Evolutionary conservation across 2,888 invertebrate species (phyloP).

Genomic region (Plebejus argus): DNA sequence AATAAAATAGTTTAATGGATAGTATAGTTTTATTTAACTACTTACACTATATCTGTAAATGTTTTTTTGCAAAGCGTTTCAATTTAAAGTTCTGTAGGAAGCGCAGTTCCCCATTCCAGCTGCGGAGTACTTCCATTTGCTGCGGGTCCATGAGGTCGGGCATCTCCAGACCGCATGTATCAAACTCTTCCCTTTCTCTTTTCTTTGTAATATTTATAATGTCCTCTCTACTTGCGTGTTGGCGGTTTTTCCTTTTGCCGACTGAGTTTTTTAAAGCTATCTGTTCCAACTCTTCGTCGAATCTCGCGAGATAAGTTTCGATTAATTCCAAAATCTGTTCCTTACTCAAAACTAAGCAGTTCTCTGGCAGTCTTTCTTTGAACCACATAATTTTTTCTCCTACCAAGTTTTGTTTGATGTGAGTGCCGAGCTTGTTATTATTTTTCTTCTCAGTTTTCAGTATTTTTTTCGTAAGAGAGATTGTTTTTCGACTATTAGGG

Average conservation of each 20-base stretch:
- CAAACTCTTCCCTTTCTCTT: slow-evolving; percentile 87
- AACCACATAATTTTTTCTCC: slow-evolving; percentile 92
- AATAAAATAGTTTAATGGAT: slow-evolving; percentile 46
- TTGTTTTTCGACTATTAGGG: slow-evolving; percentile 92
- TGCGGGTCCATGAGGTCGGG: slow-evolving; percentile 83
- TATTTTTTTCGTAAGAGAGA: slow-evolving; percentile 85
- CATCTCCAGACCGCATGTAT: slow-evolving; percentile 89
- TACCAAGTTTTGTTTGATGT: slow-evolving; percentile 86
- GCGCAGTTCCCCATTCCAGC: slow-evolving; percentile 85
- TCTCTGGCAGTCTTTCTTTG: slow-evolving; percentile 82
- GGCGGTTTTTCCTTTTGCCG: slow-evolving; percentile 86
- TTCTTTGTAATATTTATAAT: slow-evolving; percentile 88
- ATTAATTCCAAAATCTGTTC: slow-evolving; percentile 82
- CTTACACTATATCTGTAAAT: slow-evolving; percentile 40
- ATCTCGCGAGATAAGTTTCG: slow-evolving; percentile 76
- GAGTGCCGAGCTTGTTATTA: slow-evolving; percentile 83
- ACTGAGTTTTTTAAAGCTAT: slow-evolving; percentile 89
- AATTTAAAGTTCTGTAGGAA: slow-evolving; percentile 85
- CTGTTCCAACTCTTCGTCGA: slow-evolving; percentile 89
- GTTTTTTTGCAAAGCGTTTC: slow-evolving; percentile 77
- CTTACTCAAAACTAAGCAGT: slow-evolving; percentile 77
- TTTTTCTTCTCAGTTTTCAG: slow-evolving; percentile 83
- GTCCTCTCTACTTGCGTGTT: slow-evolving; percentile 90
- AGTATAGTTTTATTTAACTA: slow-evolving; percentile 7
- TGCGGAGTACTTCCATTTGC: slow-evolving; percentile 81